phyloP scores from a whole-genome alignment of 2,113 vertebrate genomes.

The Corythaixoides concolor region DNA sequence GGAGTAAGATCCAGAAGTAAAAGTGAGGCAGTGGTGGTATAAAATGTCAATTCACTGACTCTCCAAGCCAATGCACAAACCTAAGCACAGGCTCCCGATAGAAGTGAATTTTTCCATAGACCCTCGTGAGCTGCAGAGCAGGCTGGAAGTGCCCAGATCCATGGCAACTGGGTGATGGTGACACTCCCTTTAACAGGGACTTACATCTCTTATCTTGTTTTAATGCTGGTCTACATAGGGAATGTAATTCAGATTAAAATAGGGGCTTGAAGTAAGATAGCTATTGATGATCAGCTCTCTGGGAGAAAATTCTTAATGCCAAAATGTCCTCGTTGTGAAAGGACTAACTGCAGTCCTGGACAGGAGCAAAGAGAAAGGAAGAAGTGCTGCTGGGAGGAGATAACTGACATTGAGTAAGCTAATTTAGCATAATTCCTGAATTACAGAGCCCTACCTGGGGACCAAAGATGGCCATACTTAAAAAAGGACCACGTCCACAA shows the following conservation, averaged over 20 bases:
- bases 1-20: background rate
- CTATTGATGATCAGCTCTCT: background rate
- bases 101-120: background rate
- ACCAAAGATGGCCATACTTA: background rate
- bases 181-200: background rate
- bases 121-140: background rate
- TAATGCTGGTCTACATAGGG: background rate
- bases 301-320: background rate
- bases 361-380: background rate
- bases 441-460: background rate
- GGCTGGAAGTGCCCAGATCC: background rate
- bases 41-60: background rate
- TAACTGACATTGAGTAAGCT: background rate
- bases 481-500: rapidly evolving
- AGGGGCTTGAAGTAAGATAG: background rate
- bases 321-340: background rate
- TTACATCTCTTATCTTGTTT: background rate
- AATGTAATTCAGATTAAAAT: background rate
- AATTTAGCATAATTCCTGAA: background rate
- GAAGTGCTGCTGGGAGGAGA: background rate
- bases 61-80: background rate
- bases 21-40: background rate
- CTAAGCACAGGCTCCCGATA: rapidly evolving
- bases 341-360: background rate
- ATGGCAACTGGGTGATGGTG: background rate